Evolutionary conservation across 2,113 vertebrate genomes (phyloP).

Genomic region (Helogale parvula): DNA sequence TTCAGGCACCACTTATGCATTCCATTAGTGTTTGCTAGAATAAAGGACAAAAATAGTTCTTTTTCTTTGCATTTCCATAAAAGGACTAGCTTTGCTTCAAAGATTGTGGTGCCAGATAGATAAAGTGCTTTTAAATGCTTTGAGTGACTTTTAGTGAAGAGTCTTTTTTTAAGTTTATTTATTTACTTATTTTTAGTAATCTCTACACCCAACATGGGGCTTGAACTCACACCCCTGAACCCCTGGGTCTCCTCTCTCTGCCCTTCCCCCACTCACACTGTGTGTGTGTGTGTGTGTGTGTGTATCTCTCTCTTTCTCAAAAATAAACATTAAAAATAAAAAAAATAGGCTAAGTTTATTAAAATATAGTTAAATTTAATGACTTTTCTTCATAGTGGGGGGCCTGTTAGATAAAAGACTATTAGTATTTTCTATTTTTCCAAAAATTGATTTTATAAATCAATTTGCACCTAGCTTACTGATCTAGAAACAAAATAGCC

Average conservation of each 20-base stretch:
- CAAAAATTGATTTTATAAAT: not conserved
- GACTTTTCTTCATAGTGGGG: slow-evolving; percentile 11
- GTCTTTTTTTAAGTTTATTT: not conserved
- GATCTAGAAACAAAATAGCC: not conserved
- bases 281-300: too few relatives aligned
- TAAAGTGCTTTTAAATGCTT: slow-evolving; percentile 51
- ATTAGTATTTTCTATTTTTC: slow-evolving; percentile 4
- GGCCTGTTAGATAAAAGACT: slow-evolving; percentile 12
- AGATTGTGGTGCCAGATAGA: slow-evolving; percentile 8
- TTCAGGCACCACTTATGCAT: not conserved
- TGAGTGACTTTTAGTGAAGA: not conserved
- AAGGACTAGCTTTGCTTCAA: slow-evolving; percentile 51
- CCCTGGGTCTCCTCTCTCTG: too few relatives aligned
- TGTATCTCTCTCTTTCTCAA: too few relatives aligned
- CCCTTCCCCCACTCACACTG: too few relatives aligned
- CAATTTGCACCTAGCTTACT: slow-evolving; percentile 21
- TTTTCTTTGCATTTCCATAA: slow-evolving; percentile 57
- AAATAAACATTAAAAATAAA: too few relatives aligned
- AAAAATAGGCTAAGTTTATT: slow-evolving; percentile 32
- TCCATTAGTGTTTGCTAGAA: slow-evolving; percentile 53
- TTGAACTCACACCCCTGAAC: too few relatives aligned
- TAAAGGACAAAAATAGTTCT: slow-evolving; percentile 67
- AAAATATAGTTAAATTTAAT: slow-evolving; percentile 44
- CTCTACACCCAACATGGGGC: too few relatives aligned
- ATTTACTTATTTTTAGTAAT: too few relatives aligned